Conservation (phyloP, 2,888 invertebrate species). For the Congeria kusceri region DNA sequence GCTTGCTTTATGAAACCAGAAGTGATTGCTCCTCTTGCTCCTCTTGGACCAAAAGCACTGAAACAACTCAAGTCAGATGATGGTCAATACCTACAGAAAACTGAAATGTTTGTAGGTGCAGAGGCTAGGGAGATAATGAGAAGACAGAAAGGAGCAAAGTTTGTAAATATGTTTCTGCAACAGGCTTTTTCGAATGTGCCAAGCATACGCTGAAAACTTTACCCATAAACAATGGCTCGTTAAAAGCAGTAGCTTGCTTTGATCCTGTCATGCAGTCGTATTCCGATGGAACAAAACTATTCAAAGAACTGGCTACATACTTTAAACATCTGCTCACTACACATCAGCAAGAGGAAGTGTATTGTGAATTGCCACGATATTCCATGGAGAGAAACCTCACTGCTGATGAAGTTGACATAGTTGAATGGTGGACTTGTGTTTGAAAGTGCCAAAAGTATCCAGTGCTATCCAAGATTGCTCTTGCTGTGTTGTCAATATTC, state of each 20-base stretch:
- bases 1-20: conserved; percentile 7
- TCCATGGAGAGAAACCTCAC: not conserved
- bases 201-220: not conserved
- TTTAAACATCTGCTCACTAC: not conserved
- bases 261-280: not conserved
- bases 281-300: not conserved
- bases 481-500: conserved; percentile 1
- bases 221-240: not conserved
- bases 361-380: not conserved
- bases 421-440: conserved; percentile 3
- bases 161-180: not conserved
- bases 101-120: not conserved
- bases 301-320: not conserved
- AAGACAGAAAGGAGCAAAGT: not conserved
- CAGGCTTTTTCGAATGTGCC: not conserved
- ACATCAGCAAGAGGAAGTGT: not conserved
- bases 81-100: not conserved
- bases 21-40: not conserved
- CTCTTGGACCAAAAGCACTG: not conserved
- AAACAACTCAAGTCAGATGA: not conserved
- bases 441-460: not conserved
- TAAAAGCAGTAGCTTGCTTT: not conserved
- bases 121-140: not conserved
- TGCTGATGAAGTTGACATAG: not conserved
- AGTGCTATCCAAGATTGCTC: not conserved